These are phyloP conservation scores for Plebejus melissa DNA, from an alignment of 2,888 invertebrate species.

Conservation along the genomic window DNA sequence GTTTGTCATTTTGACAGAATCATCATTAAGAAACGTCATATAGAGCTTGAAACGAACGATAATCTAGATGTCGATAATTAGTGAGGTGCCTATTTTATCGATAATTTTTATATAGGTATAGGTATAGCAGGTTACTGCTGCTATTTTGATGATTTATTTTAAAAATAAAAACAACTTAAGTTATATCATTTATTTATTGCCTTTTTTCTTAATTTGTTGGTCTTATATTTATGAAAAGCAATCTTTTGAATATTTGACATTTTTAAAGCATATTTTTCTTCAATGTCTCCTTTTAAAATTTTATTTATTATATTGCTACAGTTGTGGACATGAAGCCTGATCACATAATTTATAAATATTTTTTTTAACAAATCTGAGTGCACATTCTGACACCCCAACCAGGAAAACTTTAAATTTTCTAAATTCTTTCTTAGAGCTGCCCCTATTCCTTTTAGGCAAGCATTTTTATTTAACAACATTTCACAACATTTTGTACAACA, in stretches of 20 bases:
- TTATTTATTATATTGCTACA: not conserved
- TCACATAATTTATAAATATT: too few species aligned
- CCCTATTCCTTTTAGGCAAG: not conserved
- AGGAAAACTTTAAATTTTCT: slow-evolving; percentile 7
- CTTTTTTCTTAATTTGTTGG: slow-evolving; percentile 11
- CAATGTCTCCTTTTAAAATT: slow-evolving; percentile 31
- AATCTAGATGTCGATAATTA: slow-evolving; percentile 1
- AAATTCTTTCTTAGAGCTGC: slow-evolving; percentile 3
- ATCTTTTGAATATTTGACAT: not conserved
- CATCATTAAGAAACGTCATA: not conserved
- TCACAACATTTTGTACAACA: too few species aligned
- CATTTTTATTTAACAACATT: slow-evolving; percentile 22
- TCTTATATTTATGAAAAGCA: slow-evolving; percentile 15
- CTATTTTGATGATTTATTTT: not conserved
- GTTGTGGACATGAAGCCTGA: too few species aligned
- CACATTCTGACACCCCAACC: not conserved
- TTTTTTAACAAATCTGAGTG: too few species aligned
- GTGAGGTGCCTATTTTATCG: slow-evolving; percentile 14
- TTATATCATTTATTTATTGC: not conserved
- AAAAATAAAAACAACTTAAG: slow-evolving; percentile 18
- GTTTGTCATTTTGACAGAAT: slow-evolving; percentile 5
- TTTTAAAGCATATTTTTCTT: slow-evolving; percentile 28
- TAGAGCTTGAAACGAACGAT: slow-evolving; percentile 8
- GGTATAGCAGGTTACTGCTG: not conserved
- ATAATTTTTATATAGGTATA: slow-evolving; percentile 7